Evolutionary conservation across 2,888 invertebrate genomes (phyloP).

Genomic region (Serrognathus titanus): DNA sequence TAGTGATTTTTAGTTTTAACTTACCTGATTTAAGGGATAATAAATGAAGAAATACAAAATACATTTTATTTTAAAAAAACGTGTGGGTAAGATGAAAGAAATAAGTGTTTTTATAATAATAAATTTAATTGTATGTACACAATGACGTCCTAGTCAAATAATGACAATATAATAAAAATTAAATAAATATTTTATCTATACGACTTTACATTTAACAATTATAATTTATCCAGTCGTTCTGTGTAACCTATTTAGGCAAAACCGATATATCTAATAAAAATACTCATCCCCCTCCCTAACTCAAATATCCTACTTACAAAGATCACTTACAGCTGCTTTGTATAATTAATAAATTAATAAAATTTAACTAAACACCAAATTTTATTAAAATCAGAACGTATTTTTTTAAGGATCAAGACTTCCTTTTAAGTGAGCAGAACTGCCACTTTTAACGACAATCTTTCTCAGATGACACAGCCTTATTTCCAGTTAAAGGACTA

Average conservation of each 20-base stretch:
- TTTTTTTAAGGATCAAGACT: constrained; percentile 15
- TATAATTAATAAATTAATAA: constrained; percentile 10
- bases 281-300: constrained; percentile 14
- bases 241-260: constrained; percentile 9
- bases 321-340: constrained; percentile 17
- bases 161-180: constrained; percentile 20
- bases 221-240: constrained; percentile 8
- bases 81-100: not conserved
- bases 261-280: constrained; percentile 16
- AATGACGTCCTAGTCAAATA: constrained; percentile 16
- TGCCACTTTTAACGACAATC: constrained; percentile 33
- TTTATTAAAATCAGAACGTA: constrained; percentile 7
- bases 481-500: constrained; percentile 39
- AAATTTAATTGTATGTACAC: constrained; percentile 14
- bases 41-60: no score
- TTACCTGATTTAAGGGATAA: no score
- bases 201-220: constrained; percentile 15
- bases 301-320: constrained; percentile 14
- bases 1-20: no score
- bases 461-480: constrained; percentile 48
- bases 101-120: constrained; percentile 9
- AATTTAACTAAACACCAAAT: constrained; percentile 4
- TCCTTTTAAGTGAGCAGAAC: constrained; percentile 23
- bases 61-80: no score
- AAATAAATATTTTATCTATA: constrained; percentile 17